Evolutionary conservation across 2,888 invertebrate genomes (phyloP), one percentile per base, ranked within the genome.

Genomic region (Drosophila mettleri): DNA sequence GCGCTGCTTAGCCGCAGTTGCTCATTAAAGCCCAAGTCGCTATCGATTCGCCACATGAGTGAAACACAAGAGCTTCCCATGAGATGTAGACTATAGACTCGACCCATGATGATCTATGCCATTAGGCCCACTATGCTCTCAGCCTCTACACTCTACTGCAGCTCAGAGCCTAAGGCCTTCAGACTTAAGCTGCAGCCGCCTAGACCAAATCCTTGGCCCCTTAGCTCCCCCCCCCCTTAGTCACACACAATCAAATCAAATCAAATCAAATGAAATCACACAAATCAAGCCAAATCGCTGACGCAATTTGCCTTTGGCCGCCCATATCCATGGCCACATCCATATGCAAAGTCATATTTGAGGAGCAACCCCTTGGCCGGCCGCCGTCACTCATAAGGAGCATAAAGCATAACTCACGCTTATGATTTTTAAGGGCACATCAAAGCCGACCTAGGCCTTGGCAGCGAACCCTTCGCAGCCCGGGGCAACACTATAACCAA

Each of bases 401-500:
- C 60, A 73, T 73, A 74, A 70, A 65, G 72, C 86, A 83, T 83
- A 83, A 88, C 83, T 83, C 83, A 83, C 86, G 83, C 83, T 83
- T 88, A 83, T 83, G 88, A 83, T 88, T 88, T 83, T 83, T 83
- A 88, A 86, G 83, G 88, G 86, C 86, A 85, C 79, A 83, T 83
- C 88, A 83, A 81, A 84, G 76, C 66, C 39, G 20, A n/a, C 27
- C 9, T 12, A 18, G 29, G 39, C 43, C 34, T 6, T 29, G 41
- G 18, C 61, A 3, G 18, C 62, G 45, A 76, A 66, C 67, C 81
- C 74, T 71, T 77, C 67, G 61, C 57, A 64, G 43, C 36, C 64
- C 57, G 48, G 34, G 54, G 53, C 62, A 59, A 71, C 76, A 86
- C 82, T 78, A 85, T 85, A 87, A 85, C 85, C 85, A 87, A 85